Evolutionary conservation across 1,140 invertebrate species (phyloP).

Genomic region (Drosophila orosa): DNA sequence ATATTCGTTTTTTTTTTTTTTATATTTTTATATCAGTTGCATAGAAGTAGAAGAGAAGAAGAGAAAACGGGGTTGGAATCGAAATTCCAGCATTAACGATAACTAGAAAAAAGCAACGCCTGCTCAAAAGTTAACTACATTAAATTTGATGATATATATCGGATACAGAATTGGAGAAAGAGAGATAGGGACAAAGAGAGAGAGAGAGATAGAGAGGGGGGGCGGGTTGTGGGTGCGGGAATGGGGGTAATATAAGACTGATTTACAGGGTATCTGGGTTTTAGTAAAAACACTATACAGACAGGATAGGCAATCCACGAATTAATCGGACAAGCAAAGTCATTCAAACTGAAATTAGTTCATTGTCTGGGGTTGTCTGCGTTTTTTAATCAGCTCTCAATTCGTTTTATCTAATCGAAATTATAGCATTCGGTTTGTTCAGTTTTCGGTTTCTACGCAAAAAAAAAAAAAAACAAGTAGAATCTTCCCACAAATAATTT

Average conservation of each 20-base stretch:
- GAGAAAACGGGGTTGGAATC: conserved; percentile 79
- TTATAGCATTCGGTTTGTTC: background rate
- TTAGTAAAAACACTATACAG: background rate
- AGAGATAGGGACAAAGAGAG: conserved; percentile 12
- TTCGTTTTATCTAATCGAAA: background rate
- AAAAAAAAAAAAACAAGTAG: no score
- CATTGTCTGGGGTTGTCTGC: no score
- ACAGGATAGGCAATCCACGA: background rate
- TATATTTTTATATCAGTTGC: conserved; percentile 55
- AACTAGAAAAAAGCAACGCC: conserved; percentile 49
- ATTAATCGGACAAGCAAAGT: background rate
- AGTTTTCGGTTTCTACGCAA: background rate
- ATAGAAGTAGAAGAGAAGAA: conserved; percentile 82
- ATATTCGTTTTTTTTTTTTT: conserved; percentile 19
- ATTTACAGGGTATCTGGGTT: background rate
- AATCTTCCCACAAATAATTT: background rate
- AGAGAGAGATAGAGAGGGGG: no score
- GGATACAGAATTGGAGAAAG: conserved; percentile 10
- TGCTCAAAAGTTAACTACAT: conserved; percentile 52
- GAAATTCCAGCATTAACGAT: conserved; percentile 82
- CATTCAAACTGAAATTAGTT: background rate
- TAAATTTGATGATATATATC: conserved; percentile 21
- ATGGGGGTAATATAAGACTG: background rate
- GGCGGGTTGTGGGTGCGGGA: background rate
- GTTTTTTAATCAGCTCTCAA: background rate